These are phyloP conservation scores for Galeopsomyia nigrocyanea DNA, from an alignment of 2,888 invertebrate species.

Conservation along the genomic window DNA sequence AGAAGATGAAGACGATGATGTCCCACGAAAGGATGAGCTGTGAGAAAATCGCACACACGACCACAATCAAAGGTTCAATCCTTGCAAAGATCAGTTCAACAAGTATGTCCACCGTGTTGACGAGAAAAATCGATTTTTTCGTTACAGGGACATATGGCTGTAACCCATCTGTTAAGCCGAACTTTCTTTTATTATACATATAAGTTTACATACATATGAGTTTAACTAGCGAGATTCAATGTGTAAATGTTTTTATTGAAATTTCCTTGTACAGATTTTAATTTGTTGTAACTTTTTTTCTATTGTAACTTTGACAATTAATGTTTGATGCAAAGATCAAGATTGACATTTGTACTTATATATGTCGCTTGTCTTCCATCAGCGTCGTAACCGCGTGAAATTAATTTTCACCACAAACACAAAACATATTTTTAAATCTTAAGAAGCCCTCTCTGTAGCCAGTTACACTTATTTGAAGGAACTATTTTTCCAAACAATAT, in stretches of 20 bases:
- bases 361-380: constrained; percentile 47
- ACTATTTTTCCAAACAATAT: constrained; percentile 5
- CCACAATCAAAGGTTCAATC: constrained; percentile 52
- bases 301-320: constrained; percentile 30
- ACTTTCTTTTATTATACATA: constrained; percentile 35
- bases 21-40: constrained; percentile 83
- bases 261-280: constrained; percentile 48
- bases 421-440: neutral
- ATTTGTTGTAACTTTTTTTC: constrained; percentile 30
- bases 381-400: constrained; percentile 30
- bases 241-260: constrained; percentile 45
- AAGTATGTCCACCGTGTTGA: constrained; percentile 40
- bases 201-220: constrained; percentile 40
- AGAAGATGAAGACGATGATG: constrained; percentile 81
- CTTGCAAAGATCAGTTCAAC: constrained; percentile 47
- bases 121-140: constrained; percentile 30
- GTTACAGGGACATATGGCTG: constrained; percentile 34
- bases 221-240: constrained; percentile 39
- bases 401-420: neutral
- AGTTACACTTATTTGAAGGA: no score
- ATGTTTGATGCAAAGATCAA: constrained; percentile 20
- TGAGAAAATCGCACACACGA: constrained; percentile 69
- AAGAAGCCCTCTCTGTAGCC: no score
- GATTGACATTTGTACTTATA: constrained; percentile 45
- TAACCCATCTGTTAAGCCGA: constrained; percentile 39